Percentiles rank a stretch among this genome's conserved stretches.
Conservation (phyloP, 2,888 invertebrate genomes). For the Drosophila neoperkinsi region DNA sequence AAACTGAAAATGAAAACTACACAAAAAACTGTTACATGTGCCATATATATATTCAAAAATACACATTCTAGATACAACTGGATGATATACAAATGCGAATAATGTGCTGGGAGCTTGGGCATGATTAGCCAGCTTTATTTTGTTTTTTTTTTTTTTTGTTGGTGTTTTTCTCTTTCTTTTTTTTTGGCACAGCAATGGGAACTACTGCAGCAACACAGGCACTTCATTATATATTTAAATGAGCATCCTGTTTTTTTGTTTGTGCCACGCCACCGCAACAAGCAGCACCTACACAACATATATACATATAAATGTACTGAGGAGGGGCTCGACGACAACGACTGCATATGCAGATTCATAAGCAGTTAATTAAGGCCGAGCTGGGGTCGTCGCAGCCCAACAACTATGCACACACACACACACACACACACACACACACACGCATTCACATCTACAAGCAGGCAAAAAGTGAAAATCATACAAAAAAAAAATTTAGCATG, state of each 20-base stretch:
- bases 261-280: constrained; percentile 56
- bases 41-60: constrained; percentile 19
- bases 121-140: constrained; percentile 61
- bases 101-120: constrained; percentile 37
- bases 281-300: constrained; percentile 70
- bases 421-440: constrained; percentile 37
- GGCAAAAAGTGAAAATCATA: constrained; percentile 58
- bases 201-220: constrained; percentile 70
- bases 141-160: constrained; percentile 1
- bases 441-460: constrained; percentile 11
- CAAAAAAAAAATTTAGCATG: background rate
- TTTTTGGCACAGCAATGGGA: constrained; percentile 39
- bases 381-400: constrained; percentile 52
- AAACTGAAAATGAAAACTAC: constrained; percentile 62
- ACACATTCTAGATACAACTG: constrained; percentile 4
- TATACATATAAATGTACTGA: constrained; percentile 2
- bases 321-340: constrained; percentile 26
- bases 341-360: constrained; percentile 79
- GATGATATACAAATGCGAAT: constrained; percentile 13
- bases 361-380: constrained; percentile 80
- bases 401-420: constrained; percentile 45
- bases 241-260: constrained; percentile 74
- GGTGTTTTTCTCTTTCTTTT: background rate
- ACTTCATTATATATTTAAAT: constrained; percentile 81
- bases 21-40: constrained; percentile 68